Conservation (phyloP, 2,888 invertebrate genomes). For the Erebia epiphron region DNA sequence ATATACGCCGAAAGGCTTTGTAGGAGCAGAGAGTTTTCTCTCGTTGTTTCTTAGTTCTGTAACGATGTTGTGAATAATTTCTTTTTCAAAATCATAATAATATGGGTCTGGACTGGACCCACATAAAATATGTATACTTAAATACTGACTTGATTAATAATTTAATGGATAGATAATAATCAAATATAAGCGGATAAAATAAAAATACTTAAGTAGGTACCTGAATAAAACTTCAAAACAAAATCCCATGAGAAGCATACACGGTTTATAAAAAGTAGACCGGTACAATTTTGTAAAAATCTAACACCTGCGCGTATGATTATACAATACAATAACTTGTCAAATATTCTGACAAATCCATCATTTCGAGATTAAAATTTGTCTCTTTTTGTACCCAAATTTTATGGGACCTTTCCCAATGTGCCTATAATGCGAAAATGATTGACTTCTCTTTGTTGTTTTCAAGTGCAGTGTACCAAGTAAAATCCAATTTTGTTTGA, state of each 20-base stretch:
- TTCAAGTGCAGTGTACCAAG: slow-evolving; percentile 54
- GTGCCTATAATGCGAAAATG: slow-evolving; percentile 57
- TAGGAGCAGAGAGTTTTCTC: too few species aligned
- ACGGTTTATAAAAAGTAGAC: neutral
- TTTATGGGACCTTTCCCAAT: slow-evolving; percentile 34
- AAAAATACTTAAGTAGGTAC: too few species aligned
- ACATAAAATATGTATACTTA: too few species aligned
- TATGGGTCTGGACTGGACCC: too few species aligned
- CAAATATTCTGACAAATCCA: slow-evolving; percentile 56
- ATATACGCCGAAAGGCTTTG: too few species aligned
- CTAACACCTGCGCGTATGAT: slow-evolving; percentile 42
- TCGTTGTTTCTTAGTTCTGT: too few species aligned
- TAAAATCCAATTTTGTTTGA: slow-evolving; percentile 68
- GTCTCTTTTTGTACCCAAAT: slow-evolving; percentile 50
- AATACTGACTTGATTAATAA: too few species aligned
- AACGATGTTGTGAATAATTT: too few species aligned
- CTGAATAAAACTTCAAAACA: too few species aligned
- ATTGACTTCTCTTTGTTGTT: slow-evolving; percentile 62
- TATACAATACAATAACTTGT: slow-evolving; percentile 38
- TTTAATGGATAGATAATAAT: too few species aligned
- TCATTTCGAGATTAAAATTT: slow-evolving; percentile 62
- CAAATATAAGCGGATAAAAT: too few species aligned
- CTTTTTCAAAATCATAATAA: too few species aligned
- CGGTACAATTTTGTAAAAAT: slow-evolving; percentile 26
- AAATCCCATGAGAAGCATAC: neutral